These are phyloP conservation scores for Sminthurinus aureus DNA, from an alignment of 2,888 invertebrate species.

Conservation along the genomic window DNA sequence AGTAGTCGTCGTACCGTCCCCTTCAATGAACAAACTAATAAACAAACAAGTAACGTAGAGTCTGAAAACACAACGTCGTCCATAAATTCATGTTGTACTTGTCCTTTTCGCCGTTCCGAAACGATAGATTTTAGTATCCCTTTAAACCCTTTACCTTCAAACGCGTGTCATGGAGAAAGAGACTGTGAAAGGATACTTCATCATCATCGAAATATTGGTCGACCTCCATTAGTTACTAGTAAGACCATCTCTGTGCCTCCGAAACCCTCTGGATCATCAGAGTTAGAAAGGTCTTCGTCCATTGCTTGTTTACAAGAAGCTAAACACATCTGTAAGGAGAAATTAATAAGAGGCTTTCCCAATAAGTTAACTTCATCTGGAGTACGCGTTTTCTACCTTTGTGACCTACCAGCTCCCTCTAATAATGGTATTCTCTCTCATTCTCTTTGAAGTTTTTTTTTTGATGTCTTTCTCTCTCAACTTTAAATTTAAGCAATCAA, in stretches of 20 bases:
- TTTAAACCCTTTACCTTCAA: slow-evolving; percentile 34
- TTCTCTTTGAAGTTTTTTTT: slow-evolving; percentile 2
- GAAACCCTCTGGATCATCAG: slow-evolving; percentile 33
- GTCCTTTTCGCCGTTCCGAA: slow-evolving; percentile 56
- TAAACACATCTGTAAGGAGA: slow-evolving; percentile 54
- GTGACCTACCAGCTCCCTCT: slow-evolving; percentile 49
- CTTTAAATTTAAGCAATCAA: too few species aligned
- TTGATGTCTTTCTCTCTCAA: too few species aligned
- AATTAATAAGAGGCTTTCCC: slow-evolving; percentile 53
- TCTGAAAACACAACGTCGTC: slow-evolving; percentile 30
- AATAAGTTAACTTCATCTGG: slow-evolving; percentile 57
- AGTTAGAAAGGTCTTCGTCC: slow-evolving; percentile 51
- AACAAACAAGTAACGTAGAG: slow-evolving; percentile 33
- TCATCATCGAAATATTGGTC: slow-evolving; percentile 39
- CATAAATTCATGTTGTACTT: slow-evolving; percentile 44
- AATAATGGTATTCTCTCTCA: slow-evolving; percentile 52
- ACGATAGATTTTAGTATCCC: slow-evolving; percentile 57
- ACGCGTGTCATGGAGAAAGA: slow-evolving; percentile 26
- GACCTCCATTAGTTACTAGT: slow-evolving; percentile 55
- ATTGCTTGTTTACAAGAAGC: slow-evolving; percentile 58
- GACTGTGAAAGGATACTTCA: slow-evolving; percentile 39
- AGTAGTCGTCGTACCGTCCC: slow-evolving; percentile 23
- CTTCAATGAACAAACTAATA: neutral
- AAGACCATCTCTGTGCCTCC: slow-evolving; percentile 57
- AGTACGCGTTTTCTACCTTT: slow-evolving; percentile 58